These are phyloP conservation scores for Sylvilagus bachmani DNA, from an alignment of 2,113 vertebrate genomes.

Conservation along the genomic window DNA sequence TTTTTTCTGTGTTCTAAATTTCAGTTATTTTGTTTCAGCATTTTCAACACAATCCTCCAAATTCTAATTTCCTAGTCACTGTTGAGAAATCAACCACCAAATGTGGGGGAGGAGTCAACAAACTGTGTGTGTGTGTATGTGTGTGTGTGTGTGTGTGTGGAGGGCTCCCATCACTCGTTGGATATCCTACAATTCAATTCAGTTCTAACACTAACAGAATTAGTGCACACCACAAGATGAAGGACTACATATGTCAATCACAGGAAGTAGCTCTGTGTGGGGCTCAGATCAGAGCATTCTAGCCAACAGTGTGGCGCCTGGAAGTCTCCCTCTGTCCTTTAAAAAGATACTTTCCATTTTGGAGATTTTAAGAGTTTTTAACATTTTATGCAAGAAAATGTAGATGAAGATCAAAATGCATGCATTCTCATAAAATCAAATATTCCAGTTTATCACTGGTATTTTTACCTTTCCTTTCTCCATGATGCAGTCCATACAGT, in stretches of 20 bases:
- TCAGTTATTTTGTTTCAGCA: background rate
- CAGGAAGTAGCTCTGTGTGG: background rate
- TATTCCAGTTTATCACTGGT: background rate
- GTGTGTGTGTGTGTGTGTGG: background rate
- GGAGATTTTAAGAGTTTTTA: background rate
- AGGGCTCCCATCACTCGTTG: too few relatives aligned
- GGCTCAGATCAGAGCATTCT: too few relatives aligned
- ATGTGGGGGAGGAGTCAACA: background rate
- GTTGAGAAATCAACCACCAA: background rate
- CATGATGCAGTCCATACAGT: background rate
- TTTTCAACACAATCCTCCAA: background rate
- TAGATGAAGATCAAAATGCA: background rate
- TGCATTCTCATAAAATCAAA: background rate
- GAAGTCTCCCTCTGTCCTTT: too few relatives aligned
- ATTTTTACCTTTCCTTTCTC: background rate
- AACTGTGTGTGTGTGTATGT: too few relatives aligned
- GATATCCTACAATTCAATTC: background rate
- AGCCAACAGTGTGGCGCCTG: too few relatives aligned
- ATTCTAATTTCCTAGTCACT: background rate
- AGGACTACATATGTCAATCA: background rate
- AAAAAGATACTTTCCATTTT: background rate
- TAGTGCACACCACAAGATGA: background rate
- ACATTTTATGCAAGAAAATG: background rate
- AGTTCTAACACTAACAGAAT: background rate
- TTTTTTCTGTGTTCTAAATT: background rate